Evolutionary conservation across 2,888 invertebrate genomes (phyloP).

Genomic region (Nipponacmea schrenckii): DNA sequence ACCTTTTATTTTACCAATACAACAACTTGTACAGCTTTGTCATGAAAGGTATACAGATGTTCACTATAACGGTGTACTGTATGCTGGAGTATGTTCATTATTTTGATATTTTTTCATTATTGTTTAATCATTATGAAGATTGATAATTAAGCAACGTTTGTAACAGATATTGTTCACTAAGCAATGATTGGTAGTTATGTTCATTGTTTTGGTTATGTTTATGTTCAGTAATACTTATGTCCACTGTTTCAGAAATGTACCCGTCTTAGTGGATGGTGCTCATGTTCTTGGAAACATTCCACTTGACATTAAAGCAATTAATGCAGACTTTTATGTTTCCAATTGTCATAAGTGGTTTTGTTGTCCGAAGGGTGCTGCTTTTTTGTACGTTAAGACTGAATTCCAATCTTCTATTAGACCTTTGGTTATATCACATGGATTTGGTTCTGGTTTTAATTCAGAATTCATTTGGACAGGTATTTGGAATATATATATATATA

Average conservation of each 20-base stretch:
- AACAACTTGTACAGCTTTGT: conserved; percentile 56
- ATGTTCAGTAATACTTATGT: too few relatives aligned
- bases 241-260: conserved; percentile 46
- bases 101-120: too few relatives aligned
- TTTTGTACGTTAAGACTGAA: conserved; percentile 58
- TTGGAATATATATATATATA: neutral
- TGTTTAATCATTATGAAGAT: too few relatives aligned
- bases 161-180: too few relatives aligned
- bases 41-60: conserved; percentile 43
- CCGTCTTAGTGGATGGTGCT: conserved; percentile 64
- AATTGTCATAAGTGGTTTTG: conserved; percentile 67
- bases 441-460: conserved; percentile 63
- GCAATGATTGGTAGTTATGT: too few relatives aligned
- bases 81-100: too few relatives aligned
- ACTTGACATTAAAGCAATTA: conserved; percentile 45
- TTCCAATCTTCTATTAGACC: conserved; percentile 51
- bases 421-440: conserved; percentile 65
- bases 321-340: conserved; percentile 62
- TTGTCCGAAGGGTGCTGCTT: conserved; percentile 62
- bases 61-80: too few relatives aligned
- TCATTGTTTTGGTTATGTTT: too few relatives aligned
- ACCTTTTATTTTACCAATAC: conserved; percentile 60
- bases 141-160: too few relatives aligned
- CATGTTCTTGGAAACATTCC: conserved; percentile 61
- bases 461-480: conserved; percentile 67